Conservation (phyloP, 2,797 vertebrate species). For the Knipowitschia caucasica region DNA sequence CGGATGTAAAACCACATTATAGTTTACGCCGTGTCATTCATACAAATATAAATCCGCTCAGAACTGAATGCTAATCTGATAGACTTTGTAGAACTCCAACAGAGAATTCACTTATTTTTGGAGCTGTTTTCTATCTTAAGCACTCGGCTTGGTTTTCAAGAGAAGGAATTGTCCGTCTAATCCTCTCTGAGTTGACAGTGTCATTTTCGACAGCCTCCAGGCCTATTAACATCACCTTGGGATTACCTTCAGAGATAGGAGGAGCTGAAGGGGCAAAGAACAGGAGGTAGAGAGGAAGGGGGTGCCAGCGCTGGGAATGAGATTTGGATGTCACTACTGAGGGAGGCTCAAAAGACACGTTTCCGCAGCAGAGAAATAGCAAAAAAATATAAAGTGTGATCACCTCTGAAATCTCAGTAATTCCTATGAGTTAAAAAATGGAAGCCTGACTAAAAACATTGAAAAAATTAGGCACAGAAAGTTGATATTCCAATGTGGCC, state of each 20-base stretch:
- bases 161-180: constrained; percentile 52
- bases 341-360: constrained; percentile 1
- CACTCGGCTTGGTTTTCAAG: constrained; percentile 30
- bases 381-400: no score
- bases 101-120: constrained; percentile 41
- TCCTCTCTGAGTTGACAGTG: constrained; percentile 48
- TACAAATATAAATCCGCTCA: no score
- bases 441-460: no score
- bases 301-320: constrained; percentile 25
- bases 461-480: no score
- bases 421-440: no score
- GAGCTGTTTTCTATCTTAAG: constrained; percentile 39
- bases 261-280: constrained; percentile 8
- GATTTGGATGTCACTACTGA: constrained; percentile 30
- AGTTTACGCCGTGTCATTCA: no score
- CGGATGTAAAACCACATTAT: no score
- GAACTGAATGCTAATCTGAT: not conserved
- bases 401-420: no score
- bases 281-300: constrained; percentile 5
- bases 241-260: constrained; percentile 58
- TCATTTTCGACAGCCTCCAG: constrained; percentile 49
- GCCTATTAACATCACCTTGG: constrained; percentile 63
- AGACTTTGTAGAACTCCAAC: constrained; percentile 8
- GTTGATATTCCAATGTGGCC: no score
- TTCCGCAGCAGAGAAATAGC: not conserved